Evolutionary conservation across 2,797 vertebrate species (phyloP).

Genomic region (Capromys pilorides): DNA sequence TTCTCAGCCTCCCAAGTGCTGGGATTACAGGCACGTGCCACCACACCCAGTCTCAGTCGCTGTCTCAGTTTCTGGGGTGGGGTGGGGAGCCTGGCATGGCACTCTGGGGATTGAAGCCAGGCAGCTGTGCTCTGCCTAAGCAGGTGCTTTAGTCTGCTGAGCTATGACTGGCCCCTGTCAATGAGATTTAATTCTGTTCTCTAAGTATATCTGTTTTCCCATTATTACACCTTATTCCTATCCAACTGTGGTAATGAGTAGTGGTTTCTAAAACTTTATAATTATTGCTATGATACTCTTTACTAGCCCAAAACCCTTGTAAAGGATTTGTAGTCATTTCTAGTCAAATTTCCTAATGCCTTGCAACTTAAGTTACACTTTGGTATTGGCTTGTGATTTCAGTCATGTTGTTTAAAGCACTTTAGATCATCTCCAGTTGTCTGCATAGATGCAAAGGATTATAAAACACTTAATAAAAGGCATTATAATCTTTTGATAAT

Average conservation of each 20-base stretch:
- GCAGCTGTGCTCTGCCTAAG: too few relatives aligned
- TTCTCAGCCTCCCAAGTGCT: too few relatives aligned
- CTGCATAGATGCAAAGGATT: not conserved
- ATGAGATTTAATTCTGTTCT: conserved; percentile 46
- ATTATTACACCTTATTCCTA: conserved; percentile 12
- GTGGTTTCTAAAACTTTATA: not conserved
- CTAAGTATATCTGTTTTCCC: not conserved
- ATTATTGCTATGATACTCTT: not conserved
- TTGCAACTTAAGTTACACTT: not conserved
- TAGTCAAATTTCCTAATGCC: not conserved
- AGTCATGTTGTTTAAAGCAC: not conserved
- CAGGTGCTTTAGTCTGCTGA: too few relatives aligned
- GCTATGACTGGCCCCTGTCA: not conserved
- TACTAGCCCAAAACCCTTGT: not conserved
- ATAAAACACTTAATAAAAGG: conserved; percentile 19
- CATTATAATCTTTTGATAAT: conserved; percentile 19
- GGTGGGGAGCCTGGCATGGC: too few relatives aligned
- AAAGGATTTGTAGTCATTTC: not conserved
- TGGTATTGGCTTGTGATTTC: not conserved
- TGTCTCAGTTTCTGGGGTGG: too few relatives aligned
- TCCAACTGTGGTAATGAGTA: not conserved
- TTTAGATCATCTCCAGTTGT: conserved; percentile 7
- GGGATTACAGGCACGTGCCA: too few relatives aligned
- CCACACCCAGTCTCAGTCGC: too few relatives aligned
- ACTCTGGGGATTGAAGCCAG: too few relatives aligned